These are phyloP conservation scores for Caenorhabditis becei DNA, from an alignment of 2,888 invertebrate genomes.

Conservation along the genomic window DNA sequence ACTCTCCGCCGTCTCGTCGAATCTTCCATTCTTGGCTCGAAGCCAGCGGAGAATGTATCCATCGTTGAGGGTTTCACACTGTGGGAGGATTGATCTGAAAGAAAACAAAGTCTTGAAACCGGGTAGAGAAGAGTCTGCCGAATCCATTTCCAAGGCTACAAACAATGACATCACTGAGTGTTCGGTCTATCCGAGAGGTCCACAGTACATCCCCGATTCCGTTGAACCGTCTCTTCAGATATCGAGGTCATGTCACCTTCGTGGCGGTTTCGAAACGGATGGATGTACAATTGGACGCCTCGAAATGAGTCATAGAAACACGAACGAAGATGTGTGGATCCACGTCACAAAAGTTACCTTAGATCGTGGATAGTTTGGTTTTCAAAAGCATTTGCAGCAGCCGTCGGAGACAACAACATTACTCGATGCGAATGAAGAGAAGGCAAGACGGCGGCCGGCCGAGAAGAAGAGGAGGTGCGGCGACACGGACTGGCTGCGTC, in stretches of 20 bases:
- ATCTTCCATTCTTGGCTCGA: slow-evolving; percentile 61
- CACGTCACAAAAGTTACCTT: slow-evolving; percentile 48
- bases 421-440: slow-evolving; percentile 36
- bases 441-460: slow-evolving; percentile 5
- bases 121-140: background rate
- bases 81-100: slow-evolving; percentile 70
- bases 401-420: slow-evolving; percentile 63
- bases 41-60: slow-evolving; percentile 73
- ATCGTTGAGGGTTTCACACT: slow-evolving; percentile 65
- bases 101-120: background rate
- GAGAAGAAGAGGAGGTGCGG: slow-evolving; percentile 20
- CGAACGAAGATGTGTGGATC: background rate
- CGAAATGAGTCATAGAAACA: too few species aligned
- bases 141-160: background rate
- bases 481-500: slow-evolving; percentile 12
- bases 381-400: slow-evolving; percentile 52
- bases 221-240: background rate
- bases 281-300: background rate
- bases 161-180: background rate
- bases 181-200: background rate
- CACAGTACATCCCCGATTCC: background rate
- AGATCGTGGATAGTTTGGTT: slow-evolving; percentile 64
- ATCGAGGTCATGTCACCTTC: background rate
- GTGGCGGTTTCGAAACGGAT: background rate
- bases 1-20: slow-evolving; percentile 78